Evolutionary conservation across 2,888 invertebrate genomes (phyloP), one percentile per base, ranked within the genome.

Genomic region (Polietes domitor): DNA sequence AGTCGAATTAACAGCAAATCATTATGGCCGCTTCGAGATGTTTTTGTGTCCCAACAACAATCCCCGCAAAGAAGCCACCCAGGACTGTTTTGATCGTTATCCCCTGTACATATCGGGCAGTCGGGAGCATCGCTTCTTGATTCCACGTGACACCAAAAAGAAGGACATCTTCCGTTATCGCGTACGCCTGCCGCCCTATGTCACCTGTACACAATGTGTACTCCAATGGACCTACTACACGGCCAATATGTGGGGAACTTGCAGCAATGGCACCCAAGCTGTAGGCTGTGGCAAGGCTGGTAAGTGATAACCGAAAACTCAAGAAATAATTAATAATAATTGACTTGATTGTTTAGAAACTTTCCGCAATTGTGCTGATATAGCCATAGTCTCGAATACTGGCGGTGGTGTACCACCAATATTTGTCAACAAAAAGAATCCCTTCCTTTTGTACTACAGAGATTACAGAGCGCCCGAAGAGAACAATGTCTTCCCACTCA

Each of bases 221-320:
- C 91, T 98, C n/a, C 97, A 98, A 90, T 98, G 98, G 98, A 97
- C 95, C 79, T 98, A 98, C 91, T 96, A 95, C 87, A 97, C 98
- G 24, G 90, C 91, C 77, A 98, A 98, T 90, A 97, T 97, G 95
- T 98, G 98, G 98, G 98, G 98, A 6, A 94, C 94, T 21, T 97
- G 97, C 89, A 92, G 94, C 0, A 97, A 97, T 90, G 97, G 97
- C 58, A 97, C 97, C 0, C 96, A 97, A 89, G 96, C 96, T 0
- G 95, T 97, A 0, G 97, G 98, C 0, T 98, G 97, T 89, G 98
- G 98, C n/a, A 94, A 95, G 85, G 96, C 97, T 9, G 92, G 92
- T 92, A 78, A 85, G 87, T 80, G 9, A 50, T 1, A 5, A 71
- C 74, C 61, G 15, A 26, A 0, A 73, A 41, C 17, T 47, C n/a